Conservation (phyloP, 2,797 vertebrate genomes). For the Amblyraja radiata region DNA sequence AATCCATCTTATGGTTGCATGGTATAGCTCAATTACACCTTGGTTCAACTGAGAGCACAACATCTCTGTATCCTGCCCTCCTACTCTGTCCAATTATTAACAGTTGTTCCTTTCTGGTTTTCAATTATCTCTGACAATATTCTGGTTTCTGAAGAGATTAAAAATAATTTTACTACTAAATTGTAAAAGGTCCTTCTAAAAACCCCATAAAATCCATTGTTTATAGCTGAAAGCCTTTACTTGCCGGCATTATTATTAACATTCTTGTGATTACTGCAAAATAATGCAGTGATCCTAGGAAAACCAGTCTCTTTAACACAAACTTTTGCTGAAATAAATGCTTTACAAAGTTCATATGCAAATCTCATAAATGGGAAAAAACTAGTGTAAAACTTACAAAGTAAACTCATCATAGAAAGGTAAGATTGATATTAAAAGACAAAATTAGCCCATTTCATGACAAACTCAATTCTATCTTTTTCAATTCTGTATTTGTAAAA, state of each 20-base stretch:
- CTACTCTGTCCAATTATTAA: neutral
- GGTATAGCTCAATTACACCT: neutral
- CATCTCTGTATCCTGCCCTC: neutral
- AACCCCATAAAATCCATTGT: neutral
- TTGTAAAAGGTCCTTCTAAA: neutral
- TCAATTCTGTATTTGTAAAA: neutral
- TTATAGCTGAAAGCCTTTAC: neutral
- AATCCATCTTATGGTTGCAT: neutral
- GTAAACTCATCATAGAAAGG: neutral
- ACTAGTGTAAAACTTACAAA: neutral
- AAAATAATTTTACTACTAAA: neutral
- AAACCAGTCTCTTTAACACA: neutral
- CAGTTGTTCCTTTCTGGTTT: neutral
- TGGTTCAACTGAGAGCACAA: neutral
- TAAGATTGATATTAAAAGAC: neutral
- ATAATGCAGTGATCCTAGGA: neutral
- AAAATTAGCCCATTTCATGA: neutral
- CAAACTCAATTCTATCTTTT: neutral
- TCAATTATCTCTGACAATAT: neutral
- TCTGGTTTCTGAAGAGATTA: neutral
- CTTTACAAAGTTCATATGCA: neutral
- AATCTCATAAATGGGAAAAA: neutral
- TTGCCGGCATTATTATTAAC: neutral
- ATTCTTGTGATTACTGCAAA: neutral
- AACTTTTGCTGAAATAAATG: neutral